These are phyloP conservation scores for Archegozetes longisetosus DNA, from an alignment of 1,140 invertebrate species.

Conservation along the genomic window DNA sequence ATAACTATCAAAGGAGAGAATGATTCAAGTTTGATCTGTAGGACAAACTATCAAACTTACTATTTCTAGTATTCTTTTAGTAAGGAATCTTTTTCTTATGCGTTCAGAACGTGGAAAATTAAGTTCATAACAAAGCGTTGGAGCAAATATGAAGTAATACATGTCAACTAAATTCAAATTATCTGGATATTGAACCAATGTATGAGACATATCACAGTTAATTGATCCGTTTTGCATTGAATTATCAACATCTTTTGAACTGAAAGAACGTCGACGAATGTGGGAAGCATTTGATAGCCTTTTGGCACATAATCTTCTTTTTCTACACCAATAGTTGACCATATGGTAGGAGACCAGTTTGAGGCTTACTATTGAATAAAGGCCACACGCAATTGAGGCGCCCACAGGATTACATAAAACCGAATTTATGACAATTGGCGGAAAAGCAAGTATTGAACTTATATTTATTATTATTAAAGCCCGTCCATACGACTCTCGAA, in stretches of 20 bases:
- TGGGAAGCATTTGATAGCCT: not conserved
- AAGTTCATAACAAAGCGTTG: constrained; percentile 94
- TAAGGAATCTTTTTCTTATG: constrained; percentile 53
- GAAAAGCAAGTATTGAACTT: constrained; percentile 5
- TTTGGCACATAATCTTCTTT: not conserved
- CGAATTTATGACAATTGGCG: constrained; percentile 10
- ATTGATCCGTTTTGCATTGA: not conserved
- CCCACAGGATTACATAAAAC: constrained; percentile 53
- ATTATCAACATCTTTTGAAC: not conserved
- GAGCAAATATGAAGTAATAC: constrained; percentile 81
- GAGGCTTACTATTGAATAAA: constrained; percentile 75
- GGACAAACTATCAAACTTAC: constrained; percentile 26
- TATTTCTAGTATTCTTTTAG: constrained; percentile 36
- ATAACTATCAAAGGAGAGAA: constrained; percentile 41
- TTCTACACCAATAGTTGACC: constrained; percentile 86
- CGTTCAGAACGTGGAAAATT: constrained; percentile 80
- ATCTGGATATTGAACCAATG: constrained; percentile 29
- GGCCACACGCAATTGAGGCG: constrained; percentile 61
- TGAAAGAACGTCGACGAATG: not conserved
- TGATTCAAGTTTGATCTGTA: too few species aligned
- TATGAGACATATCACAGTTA: not conserved
- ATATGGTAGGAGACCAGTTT: constrained; percentile 94
- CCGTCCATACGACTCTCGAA: not conserved
- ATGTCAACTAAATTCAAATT: constrained; percentile 47
- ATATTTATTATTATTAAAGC: constrained; percentile 4